Percentiles rank a stretch among this genome's conserved stretches.
Evolutionary conservation across 2,888 invertebrate genomes (phyloP).

Genomic region (Geotrupes spiniger): DNA sequence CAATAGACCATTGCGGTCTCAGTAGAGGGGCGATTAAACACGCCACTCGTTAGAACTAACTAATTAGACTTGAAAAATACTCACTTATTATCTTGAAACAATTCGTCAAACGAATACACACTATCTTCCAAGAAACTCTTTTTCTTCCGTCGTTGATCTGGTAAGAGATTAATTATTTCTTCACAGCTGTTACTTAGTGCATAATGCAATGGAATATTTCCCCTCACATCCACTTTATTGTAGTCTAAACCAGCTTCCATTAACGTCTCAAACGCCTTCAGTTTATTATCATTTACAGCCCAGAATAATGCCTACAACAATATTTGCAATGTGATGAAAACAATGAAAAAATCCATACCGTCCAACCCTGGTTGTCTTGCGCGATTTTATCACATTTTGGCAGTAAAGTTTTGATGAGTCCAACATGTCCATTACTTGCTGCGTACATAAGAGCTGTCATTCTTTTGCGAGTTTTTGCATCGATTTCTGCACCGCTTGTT

Average conservation of each 20-base stretch:
- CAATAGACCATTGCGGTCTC: no score
- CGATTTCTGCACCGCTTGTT: slow-evolving; percentile 54
- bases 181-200: slow-evolving; percentile 55
- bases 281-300: slow-evolving; percentile 58
- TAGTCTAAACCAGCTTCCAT: slow-evolving; percentile 55
- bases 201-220: slow-evolving; percentile 54
- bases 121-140: slow-evolving; percentile 13
- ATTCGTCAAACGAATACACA: slow-evolving; percentile 14
- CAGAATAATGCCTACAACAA: slow-evolving; percentile 60
- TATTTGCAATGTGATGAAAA: slow-evolving; percentile 7
- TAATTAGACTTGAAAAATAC: no score
- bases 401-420: slow-evolving; percentile 56
- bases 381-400: slow-evolving; percentile 57
- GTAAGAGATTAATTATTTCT: slow-evolving; percentile 52
- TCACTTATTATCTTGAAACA: slow-evolving; percentile 19
- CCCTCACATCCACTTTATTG: slow-evolving; percentile 53
- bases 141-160: slow-evolving; percentile 41
- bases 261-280: slow-evolving; percentile 55
- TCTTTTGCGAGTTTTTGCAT: slow-evolving; percentile 58
- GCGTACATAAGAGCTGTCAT: slow-evolving; percentile 65
- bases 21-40: no score
- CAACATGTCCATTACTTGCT: slow-evolving; percentile 54
- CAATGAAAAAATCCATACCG: slow-evolving; percentile 49
- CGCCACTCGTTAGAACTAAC: no score
- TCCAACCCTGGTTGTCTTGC: slow-evolving; percentile 61